Evolutionary conservation across 2,113 vertebrate genomes (phyloP).

Genomic region (Leptobrachium ailaonicum): DNA sequence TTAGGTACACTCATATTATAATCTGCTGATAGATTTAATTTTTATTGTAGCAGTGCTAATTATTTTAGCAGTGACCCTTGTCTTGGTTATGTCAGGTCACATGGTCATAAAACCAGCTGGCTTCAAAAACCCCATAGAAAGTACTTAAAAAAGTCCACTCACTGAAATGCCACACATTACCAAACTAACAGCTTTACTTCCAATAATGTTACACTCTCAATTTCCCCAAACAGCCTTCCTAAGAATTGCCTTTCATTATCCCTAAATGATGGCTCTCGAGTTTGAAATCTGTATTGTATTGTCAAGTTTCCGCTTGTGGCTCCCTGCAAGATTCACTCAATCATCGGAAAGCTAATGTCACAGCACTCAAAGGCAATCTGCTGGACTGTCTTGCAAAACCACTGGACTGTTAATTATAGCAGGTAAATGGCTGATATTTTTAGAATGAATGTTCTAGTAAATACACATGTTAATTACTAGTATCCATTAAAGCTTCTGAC

Average conservation of each 20-base stretch:
- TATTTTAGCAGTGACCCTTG: too few species aligned
- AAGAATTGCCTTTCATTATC: conserved; percentile 48
- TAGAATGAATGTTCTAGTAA: not conserved
- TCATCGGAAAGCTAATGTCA: conserved; percentile 23
- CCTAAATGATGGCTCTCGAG: conserved; percentile 51
- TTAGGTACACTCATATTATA: too few species aligned
- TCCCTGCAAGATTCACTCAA: conserved; percentile 29
- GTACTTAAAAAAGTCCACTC: too few species aligned
- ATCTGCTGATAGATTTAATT: too few species aligned
- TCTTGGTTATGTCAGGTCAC: too few species aligned
- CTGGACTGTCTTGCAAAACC: conserved; percentile 16
- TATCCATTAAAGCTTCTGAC: too few species aligned
- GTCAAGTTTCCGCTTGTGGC: conserved; percentile 40
- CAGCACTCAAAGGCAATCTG: conserved; percentile 24
- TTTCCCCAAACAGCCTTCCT: conserved; percentile 41
- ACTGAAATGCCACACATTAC: not conserved
- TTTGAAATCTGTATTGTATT: conserved; percentile 44
- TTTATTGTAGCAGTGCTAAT: too few species aligned
- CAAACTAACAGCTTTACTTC: conserved; percentile 10
- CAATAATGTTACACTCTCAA: conserved; percentile 2
- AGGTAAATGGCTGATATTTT: conserved; percentile 8
- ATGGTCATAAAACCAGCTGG: too few species aligned
- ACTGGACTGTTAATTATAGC: conserved; percentile 28
- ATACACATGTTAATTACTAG: too few species aligned
- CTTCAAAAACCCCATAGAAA: too few species aligned